Evolutionary conservation across 2,113 vertebrate species (phyloP).

Genomic region (Ageneiosus marmoratus): DNA sequence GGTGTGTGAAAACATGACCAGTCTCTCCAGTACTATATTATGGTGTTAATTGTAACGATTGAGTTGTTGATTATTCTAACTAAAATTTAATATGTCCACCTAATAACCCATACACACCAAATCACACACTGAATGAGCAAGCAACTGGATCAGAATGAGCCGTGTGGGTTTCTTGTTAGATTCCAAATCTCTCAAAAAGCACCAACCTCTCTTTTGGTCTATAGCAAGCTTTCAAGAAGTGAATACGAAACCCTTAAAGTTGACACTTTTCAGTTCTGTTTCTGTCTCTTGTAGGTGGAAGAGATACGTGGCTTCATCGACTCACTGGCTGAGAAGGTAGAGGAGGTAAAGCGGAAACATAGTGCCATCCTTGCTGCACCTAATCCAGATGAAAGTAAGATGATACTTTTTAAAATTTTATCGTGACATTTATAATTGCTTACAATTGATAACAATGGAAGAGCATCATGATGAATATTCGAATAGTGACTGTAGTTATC

Average conservation of each 20-base stretch:
- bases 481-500: neutral
- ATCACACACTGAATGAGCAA: neutral
- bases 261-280: neutral
- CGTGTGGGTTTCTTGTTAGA: neutral
- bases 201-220: neutral
- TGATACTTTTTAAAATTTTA: constrained; percentile 11
- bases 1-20: neutral
- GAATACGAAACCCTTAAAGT: neutral
- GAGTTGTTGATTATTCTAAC: neutral
- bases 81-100: neutral
- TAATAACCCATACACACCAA: neutral
- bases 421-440: neutral
- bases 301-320: constrained; percentile 92
- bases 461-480: neutral
- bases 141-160: neutral
- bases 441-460: neutral
- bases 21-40: neutral
- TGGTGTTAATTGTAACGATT: neutral
- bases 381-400: constrained; percentile 93
- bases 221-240: neutral
- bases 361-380: constrained; percentile 91
- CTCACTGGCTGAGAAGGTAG: constrained; percentile 90
- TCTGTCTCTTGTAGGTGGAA: constrained; percentile 79
- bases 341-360: constrained; percentile 95
- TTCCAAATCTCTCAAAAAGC: neutral